Evolutionary conservation across 2,888 invertebrate species (phyloP), one percentile per base, ranked within the genome.

Genomic region (Ceramica pisi): DNA sequence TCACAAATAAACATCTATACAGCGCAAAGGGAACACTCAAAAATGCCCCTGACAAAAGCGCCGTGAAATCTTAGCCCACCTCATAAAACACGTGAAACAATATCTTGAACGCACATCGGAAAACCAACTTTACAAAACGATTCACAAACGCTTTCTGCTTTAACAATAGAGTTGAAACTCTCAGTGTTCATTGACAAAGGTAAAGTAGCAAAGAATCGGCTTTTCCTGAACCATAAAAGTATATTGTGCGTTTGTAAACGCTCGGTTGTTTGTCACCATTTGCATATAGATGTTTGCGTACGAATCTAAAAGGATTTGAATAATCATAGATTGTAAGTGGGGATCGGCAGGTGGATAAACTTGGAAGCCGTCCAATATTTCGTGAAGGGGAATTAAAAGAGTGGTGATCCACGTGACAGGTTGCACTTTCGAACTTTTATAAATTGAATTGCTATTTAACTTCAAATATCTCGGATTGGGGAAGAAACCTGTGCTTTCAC

Each of bases 1-100:
- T 83, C 83, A 86, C 89, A 85, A 90, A 92, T 91, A 92, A 91
- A 92, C 90, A 90, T 90, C 86, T 88, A 75, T 51, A 80, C 77
- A 84, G 41, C 14, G 63, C 75, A 77, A 87, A 90, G 90, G 88
- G 91, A 92, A 91, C 90, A 92, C 91, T 93, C 93, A 92, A 93
- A 93, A 93, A 92, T 90, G 91, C 89, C 91, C 90, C 88, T 90
- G 89, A 87, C 84, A 82, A 91, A 88, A 92, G 89, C 88, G 89
- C 93, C 92, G 92, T 92, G 93, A 93, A 94, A 94, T 94, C 94
- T 92, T 92, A 90, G 91, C 81, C 92, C 94, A 95, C 95, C 94
- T 95, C 95, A 95, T 95, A 95, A 95, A 95, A 94, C 95, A 95
- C 93, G 93, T 93, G 94, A 95, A 95, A 95, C 95, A 95, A 95